phyloP scores from a whole-genome alignment of 2,797 vertebrate genomes.

The Poeciliopsis gracilis region DNA sequence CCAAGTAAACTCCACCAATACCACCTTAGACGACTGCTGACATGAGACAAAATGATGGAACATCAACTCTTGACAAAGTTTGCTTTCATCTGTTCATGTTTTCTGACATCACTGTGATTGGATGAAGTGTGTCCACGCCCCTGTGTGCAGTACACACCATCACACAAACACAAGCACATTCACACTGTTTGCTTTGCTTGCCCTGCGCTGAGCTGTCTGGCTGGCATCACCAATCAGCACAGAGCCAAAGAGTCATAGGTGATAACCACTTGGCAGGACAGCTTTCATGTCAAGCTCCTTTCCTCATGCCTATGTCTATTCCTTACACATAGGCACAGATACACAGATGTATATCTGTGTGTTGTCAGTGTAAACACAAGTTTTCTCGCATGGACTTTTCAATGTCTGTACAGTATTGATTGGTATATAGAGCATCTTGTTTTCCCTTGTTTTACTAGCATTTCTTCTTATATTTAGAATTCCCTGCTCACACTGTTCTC shows the following conservation, averaged over 20 bases:
- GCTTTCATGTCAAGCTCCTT: slow-evolving; percentile 57
- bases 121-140: slow-evolving; percentile 56
- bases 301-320: slow-evolving; percentile 34
- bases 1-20: slow-evolving; percentile 7
- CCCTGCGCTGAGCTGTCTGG: slow-evolving; percentile 68
- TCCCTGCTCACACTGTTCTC: slow-evolving; percentile 43
- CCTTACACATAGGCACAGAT: too few relatives aligned
- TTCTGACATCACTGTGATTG: slow-evolving; percentile 56
- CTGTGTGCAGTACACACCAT: slow-evolving; percentile 43
- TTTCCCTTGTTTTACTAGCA: slow-evolving; percentile 48
- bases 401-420: slow-evolving; percentile 54
- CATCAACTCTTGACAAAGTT: slow-evolving; percentile 51
- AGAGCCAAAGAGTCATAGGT: slow-evolving; percentile 75
- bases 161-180: slow-evolving; percentile 44
- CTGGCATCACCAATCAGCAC: slow-evolving; percentile 65
- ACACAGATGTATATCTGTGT: slow-evolving; percentile 29
- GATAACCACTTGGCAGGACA: slow-evolving; percentile 64
- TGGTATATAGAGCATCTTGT: slow-evolving; percentile 24
- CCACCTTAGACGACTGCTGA: slow-evolving; percentile 35
- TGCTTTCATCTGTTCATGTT: slow-evolving; percentile 56
- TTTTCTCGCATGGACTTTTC: slow-evolving; percentile 51
- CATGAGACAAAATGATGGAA: slow-evolving; percentile 45
- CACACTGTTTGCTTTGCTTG: slow-evolving; percentile 66
- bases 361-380: slow-evolving; percentile 63
- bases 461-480: slow-evolving; percentile 35